phyloP scores from a whole-genome alignment of 2,797 vertebrate genomes.

The Phrynocephalus guinanensis region DNA sequence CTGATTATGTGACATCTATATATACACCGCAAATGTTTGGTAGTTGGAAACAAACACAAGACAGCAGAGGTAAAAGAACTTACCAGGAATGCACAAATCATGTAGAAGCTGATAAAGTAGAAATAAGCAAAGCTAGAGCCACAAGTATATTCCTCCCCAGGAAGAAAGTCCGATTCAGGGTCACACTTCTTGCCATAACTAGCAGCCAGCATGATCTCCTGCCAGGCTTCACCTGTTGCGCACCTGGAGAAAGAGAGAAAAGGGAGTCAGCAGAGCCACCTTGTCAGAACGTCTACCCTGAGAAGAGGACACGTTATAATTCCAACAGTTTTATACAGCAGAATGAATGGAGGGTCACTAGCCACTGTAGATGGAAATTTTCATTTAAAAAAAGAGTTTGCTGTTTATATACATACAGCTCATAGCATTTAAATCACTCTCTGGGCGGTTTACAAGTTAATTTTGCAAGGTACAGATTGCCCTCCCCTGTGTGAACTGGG shows the following conservation, averaged over 20 bases:
- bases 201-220: constrained; percentile 93
- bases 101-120: constrained; percentile 98
- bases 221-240: constrained; percentile 96
- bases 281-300: neutral
- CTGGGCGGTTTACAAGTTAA: no score
- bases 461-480: no score
- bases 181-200: constrained; percentile 94
- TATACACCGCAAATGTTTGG: neutral
- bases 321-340: no score
- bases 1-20: neutral
- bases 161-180: constrained; percentile 87
- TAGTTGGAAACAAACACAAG: neutral
- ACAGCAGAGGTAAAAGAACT: constrained; percentile 36
- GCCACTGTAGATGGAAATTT: neutral
- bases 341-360: neutral
- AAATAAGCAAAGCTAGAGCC: constrained; percentile 94
- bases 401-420: no score
- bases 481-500: no score
- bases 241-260: constrained; percentile 79
- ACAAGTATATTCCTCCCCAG: constrained; percentile 92
- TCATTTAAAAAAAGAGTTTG: no score
- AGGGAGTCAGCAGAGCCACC: neutral
- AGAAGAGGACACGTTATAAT: neutral
- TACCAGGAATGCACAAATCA: constrained; percentile 97
- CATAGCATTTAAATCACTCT: no score